phyloP scores from a whole-genome alignment of 1,140 invertebrate species.

The Drosophila sp. region DNA sequence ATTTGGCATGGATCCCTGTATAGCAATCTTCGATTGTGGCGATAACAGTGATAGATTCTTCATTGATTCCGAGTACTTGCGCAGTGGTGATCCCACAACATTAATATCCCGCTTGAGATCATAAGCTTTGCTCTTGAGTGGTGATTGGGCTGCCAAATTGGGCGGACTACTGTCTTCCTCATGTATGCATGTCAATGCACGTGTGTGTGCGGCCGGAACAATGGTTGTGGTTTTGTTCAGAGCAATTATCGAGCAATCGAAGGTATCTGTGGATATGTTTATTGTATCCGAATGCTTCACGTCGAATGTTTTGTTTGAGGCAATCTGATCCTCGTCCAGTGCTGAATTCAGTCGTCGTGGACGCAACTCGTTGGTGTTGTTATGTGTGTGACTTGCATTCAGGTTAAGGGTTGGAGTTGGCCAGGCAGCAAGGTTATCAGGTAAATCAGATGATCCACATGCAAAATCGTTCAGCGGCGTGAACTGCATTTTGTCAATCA shows the following conservation, averaged over 20 bases:
- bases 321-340: constrained; percentile 41
- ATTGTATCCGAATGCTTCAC: constrained; percentile 55
- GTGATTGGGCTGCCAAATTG: background rate
- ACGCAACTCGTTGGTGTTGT: constrained; percentile 40
- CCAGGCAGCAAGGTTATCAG: constrained; percentile 71
- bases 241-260: constrained; percentile 34
- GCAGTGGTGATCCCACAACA: constrained; percentile 73
- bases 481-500: constrained; percentile 80
- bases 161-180: constrained; percentile 69
- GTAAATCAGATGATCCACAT: background rate
- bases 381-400: background rate
- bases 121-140: constrained; percentile 8
- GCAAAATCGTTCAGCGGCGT: constrained; percentile 59
- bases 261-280: constrained; percentile 55
- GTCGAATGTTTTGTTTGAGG: constrained; percentile 75
- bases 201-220: constrained; percentile 43
- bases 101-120: constrained; percentile 73
- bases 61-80: constrained; percentile 83
- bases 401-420: constrained; percentile 66
- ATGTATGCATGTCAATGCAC: constrained; percentile 66
- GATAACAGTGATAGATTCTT: constrained; percentile 68
- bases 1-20: constrained; percentile 84
- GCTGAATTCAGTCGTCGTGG: constrained; percentile 53
- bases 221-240: constrained; percentile 76
- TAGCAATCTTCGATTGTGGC: constrained; percentile 61